Base-by-base conservation (phyloP, 2,888 invertebrate genomes). In the Spisula subtruncata region DNA sequence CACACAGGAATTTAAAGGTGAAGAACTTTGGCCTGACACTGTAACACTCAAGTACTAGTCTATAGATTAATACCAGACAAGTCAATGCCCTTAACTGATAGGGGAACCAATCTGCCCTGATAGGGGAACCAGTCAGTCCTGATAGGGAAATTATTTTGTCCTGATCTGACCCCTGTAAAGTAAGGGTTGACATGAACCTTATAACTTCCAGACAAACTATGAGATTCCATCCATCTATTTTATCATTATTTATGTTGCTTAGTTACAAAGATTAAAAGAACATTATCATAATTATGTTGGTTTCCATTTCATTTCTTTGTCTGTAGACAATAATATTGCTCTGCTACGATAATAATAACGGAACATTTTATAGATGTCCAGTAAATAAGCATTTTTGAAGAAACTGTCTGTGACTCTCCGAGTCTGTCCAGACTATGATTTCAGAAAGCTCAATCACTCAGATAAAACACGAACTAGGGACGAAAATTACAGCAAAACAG, bases 231-330 rank as follows among this genome's bases (percentile, higher is more conserved):
- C 1, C 16, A 75, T 35, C 35, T 18, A 75, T 35, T 75, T 75
- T 75, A 75, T 75, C 75, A 75, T 75, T 75, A 14, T 75, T 75
- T 35, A 75, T 75, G 75, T 75, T 75, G 75, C 35, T 32, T 32
- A 75, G 75, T 32, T 35, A 75, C 35, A 32, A 75, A 75, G 75
- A 75, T 32, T 75, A 75, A 75, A 32, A 35, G 75, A 75, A 32
- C 75, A 75, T 35, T 35, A 32, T 75, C 75, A 75, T 32, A 14
- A 75, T 25, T n/a, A 60, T n/a, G 75, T 75, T 35, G 75, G 35
- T 75, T 75, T 35, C 32, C 35, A 35, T 75, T 75, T 32, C 14
- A 75, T 75, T n/a, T 66, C 60, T 66, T 25, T 25, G 75, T 35
- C 71, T 32, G 29, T 12, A 32, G 12, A 25, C 35, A 16, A 75